phyloP scores from a whole-genome alignment of 2,797 vertebrate species.

The Mus caroli region DNA sequence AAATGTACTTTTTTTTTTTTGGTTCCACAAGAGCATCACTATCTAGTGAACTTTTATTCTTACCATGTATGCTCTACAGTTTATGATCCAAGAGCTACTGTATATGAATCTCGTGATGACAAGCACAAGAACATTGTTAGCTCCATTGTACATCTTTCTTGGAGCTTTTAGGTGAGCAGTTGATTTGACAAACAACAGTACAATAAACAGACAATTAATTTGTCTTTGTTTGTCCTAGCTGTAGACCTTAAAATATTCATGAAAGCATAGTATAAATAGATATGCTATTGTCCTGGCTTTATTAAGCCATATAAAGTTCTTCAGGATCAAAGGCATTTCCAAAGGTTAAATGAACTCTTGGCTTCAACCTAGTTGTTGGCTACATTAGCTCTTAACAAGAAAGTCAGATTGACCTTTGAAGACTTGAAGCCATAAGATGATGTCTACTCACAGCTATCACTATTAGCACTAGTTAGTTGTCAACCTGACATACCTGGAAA shows the following conservation, averaged over 20 bases:
- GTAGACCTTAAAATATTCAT: background rate
- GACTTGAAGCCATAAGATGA: background rate
- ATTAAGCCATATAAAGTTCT: background rate
- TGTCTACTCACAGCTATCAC: background rate
- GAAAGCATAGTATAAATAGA: background rate
- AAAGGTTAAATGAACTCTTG: background rate
- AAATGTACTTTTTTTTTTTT: background rate
- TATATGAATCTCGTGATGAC: background rate
- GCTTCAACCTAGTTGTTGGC: background rate
- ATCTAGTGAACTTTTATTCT: background rate
- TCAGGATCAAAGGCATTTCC: background rate
- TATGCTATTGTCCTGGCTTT: background rate
- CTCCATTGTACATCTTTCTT: background rate
- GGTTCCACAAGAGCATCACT: background rate
- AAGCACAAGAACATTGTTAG: background rate
- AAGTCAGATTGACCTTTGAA: background rate
- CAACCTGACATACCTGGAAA: background rate
- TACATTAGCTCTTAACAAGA: background rate
- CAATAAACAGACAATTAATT: background rate
- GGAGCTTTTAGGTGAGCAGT: background rate
- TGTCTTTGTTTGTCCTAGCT: background rate
- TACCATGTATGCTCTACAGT: background rate
- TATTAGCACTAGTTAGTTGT: background rate
- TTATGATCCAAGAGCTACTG: background rate
- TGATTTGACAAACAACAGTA: background rate